Evolutionary conservation across 2,113 vertebrate species (phyloP).

Genomic region (Electrona antarctica): DNA sequence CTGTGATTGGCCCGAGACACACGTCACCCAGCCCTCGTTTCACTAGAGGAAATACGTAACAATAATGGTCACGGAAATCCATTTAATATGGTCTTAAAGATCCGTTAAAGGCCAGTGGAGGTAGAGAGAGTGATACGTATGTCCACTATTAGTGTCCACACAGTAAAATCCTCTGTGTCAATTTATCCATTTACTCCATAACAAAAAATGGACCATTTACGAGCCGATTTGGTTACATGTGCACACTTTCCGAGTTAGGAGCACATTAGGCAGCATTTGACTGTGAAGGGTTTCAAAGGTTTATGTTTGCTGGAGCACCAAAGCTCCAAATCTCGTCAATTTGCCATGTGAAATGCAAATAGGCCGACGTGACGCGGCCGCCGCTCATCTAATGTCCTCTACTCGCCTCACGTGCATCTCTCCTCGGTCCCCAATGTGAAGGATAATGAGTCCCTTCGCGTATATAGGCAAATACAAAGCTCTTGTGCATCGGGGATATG

Average conservation of each 20-base stretch:
- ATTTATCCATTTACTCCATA: too few species aligned
- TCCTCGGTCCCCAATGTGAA: neutral
- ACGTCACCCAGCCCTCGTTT: too few species aligned
- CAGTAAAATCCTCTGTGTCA: neutral
- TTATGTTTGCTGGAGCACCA: constrained; percentile 27
- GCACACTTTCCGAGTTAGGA: too few species aligned
- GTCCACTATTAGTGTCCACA: neutral
- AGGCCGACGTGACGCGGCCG: neutral
- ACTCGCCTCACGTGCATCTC: constrained; percentile 1
- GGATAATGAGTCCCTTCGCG: constrained; percentile 13
- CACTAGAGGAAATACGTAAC: too few species aligned
- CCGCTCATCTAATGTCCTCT: neutral
- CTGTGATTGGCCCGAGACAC: too few species aligned
- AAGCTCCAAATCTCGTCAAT: constrained; percentile 30
- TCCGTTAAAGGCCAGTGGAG: neutral
- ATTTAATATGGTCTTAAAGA: too few species aligned
- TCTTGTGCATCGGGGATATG: constrained; percentile 6
- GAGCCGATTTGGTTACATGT: too few species aligned
- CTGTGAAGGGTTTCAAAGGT: neutral
- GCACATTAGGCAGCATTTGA: too few species aligned
- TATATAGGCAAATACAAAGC: constrained; percentile 11
- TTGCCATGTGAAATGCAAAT: constrained; percentile 13
- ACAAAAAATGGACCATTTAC: too few species aligned
- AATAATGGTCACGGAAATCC: too few species aligned
- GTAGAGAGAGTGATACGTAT: neutral